A percentile compares a stretch with the other conserved stretches of the same genome.
phyloP scores from a whole-genome alignment of 2,797 vertebrate genomes.

The Phaenicophaeus curvirostris region DNA sequence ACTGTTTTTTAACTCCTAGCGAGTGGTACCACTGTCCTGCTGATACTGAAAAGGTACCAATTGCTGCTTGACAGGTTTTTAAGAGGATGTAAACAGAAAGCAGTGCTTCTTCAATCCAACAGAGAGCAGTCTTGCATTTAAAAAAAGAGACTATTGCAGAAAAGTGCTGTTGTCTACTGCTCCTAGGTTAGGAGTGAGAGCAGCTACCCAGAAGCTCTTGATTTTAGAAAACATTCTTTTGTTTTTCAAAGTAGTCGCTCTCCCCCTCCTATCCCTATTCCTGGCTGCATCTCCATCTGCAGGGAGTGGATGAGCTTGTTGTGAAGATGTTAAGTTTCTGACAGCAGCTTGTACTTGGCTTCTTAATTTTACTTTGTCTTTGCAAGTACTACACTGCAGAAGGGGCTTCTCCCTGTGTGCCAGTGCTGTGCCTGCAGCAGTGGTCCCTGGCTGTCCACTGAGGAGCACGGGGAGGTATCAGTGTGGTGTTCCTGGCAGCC shows the following conservation, averaged over 20 bases:
- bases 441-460: no score
- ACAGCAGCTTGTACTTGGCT: background rate
- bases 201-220: background rate
- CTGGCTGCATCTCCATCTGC: background rate
- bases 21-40: background rate
- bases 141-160: background rate
- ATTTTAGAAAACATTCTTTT: background rate
- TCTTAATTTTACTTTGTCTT: background rate
- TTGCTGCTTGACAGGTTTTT: background rate
- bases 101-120: background rate
- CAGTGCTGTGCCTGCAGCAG: background rate
- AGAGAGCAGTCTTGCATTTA: slow-evolving; percentile 35
- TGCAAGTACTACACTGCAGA: background rate
- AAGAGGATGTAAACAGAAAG: background rate
- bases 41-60: background rate
- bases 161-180: background rate
- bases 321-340: background rate
- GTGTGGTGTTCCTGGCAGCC: background rate
- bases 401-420: accelerated
- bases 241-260: background rate
- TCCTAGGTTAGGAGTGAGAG: background rate
- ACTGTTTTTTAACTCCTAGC: background rate
- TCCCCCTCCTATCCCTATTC: background rate
- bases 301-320: background rate
- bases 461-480: accelerated